phyloP scores from a whole-genome alignment of 2,797 vertebrate genomes.

The Triplophysa bombifrons region DNA sequence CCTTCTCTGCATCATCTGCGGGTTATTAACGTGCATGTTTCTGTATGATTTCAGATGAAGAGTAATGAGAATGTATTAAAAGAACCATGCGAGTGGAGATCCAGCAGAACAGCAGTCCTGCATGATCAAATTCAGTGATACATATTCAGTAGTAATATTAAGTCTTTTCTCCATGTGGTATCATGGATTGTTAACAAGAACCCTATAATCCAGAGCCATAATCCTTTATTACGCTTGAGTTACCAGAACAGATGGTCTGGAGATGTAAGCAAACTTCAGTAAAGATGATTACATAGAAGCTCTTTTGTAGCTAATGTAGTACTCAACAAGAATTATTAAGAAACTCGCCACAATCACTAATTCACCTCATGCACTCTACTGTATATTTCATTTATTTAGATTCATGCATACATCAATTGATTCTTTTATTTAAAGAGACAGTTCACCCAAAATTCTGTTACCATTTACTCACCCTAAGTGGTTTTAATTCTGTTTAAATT shows the following conservation, averaged over 20 bases:
- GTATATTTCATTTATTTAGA: neutral
- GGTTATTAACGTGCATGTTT: neutral
- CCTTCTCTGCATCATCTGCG: constrained; percentile 2
- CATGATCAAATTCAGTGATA: constrained; percentile 1
- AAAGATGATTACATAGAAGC: constrained; percentile 26
- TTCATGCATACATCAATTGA: neutral
- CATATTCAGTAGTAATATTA: neutral
- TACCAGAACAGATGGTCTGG: constrained; percentile 39
- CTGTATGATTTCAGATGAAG: constrained; percentile 1
- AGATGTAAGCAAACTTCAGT: constrained; percentile 29
- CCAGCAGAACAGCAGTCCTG: neutral
- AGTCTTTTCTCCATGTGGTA: constrained; percentile 12
- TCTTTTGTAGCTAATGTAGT: constrained; percentile 39
- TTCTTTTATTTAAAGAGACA: neutral
- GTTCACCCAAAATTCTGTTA: no score
- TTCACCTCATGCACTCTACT: neutral
- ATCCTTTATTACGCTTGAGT: constrained; percentile 41
- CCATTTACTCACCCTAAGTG: no score
- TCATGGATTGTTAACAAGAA: constrained; percentile 38
- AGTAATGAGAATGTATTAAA: constrained; percentile 1
- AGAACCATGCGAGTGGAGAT: neutral
- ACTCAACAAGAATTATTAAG: constrained; percentile 20
- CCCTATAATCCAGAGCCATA: constrained; percentile 36
- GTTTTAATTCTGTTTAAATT: no score
- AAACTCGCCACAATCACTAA: neutral